These are phyloP conservation scores for Spodoptera exigua DNA, from an alignment of 2,888 invertebrate species.

Conservation along the genomic window DNA sequence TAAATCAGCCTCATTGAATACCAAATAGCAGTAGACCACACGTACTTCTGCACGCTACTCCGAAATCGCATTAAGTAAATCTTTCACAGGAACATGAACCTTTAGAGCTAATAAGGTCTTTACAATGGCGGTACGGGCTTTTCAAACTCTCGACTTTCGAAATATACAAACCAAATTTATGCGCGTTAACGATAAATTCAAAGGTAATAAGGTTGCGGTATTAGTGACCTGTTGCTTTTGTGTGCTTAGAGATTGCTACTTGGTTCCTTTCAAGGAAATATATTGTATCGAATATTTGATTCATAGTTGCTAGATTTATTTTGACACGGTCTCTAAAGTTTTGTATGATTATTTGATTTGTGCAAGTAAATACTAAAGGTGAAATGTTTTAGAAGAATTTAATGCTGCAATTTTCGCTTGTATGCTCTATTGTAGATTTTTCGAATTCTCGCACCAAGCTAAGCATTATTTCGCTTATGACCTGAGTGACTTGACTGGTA, in stretches of 20 bases:
- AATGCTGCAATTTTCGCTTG: too few species aligned
- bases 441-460: too few species aligned
- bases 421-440: too few species aligned
- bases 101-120: conserved; percentile 76
- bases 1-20: conserved; percentile 78
- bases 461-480: too few species aligned
- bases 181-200: conserved; percentile 48
- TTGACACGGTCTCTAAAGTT: too few species aligned
- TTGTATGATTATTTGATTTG: too few species aligned
- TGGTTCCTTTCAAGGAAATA: conserved; percentile 28
- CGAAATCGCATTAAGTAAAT: conserved; percentile 77
- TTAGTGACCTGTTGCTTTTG: conserved; percentile 42
- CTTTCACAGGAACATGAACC: conserved; percentile 71
- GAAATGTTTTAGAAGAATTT: too few species aligned
- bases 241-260: conserved; percentile 32
- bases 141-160: conserved; percentile 57
- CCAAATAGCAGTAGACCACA: conserved; percentile 74
- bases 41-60: conserved; percentile 72
- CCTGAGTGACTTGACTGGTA: too few species aligned
- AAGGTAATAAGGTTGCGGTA: conserved; percentile 50
- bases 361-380: too few species aligned
- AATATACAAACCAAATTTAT: conserved; percentile 59
- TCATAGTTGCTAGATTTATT: too few species aligned
- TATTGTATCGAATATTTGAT: conserved; percentile 23
- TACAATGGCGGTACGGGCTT: conserved; percentile 65